Conservation (phyloP, 2,888 invertebrate genomes). For the Drosophila austrosaltans region DNA sequence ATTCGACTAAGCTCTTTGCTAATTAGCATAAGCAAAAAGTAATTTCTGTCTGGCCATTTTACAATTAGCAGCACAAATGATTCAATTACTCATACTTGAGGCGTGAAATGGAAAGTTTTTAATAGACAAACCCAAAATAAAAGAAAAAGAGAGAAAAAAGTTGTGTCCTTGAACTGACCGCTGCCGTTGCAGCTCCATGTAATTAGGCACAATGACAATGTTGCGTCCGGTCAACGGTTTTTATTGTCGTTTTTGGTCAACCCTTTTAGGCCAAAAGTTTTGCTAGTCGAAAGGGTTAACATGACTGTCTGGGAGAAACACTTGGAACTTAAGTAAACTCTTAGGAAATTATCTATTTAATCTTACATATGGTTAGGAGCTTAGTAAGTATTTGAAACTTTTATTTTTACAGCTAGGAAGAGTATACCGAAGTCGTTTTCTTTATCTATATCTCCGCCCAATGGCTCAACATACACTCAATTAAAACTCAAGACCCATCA, state of each 20-base stretch:
- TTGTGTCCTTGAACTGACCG: conserved; percentile 76
- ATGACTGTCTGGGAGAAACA: background rate
- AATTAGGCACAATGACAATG: conserved; percentile 61
- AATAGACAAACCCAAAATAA: conserved; percentile 10
- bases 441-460: conserved; percentile 25
- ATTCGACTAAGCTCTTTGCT: conserved; percentile 71
- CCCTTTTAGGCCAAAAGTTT: conserved; percentile 26
- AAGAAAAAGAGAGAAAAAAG: conserved; percentile 50
- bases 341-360: too few relatives aligned
- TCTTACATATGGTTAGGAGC: too few relatives aligned
- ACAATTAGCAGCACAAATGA: conserved; percentile 80
- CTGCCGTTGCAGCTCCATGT: conserved; percentile 62
- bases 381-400: background rate
- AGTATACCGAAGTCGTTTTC: background rate
- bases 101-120: conserved; percentile 67
- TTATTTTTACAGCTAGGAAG: background rate
- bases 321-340: background rate
- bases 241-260: conserved; percentile 65
- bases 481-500: conserved; percentile 81
- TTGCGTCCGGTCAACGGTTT: conserved; percentile 66
- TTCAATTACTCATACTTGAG: conserved; percentile 81
- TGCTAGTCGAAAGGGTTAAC: background rate
- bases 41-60: conserved; percentile 50
- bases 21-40: conserved; percentile 60
- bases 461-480: conserved; percentile 72